Evolutionary conservation across 2,888 invertebrate genomes (phyloP), one percentile per base, ranked within the genome.

Genomic region (Meiosimyza platycephala): DNA sequence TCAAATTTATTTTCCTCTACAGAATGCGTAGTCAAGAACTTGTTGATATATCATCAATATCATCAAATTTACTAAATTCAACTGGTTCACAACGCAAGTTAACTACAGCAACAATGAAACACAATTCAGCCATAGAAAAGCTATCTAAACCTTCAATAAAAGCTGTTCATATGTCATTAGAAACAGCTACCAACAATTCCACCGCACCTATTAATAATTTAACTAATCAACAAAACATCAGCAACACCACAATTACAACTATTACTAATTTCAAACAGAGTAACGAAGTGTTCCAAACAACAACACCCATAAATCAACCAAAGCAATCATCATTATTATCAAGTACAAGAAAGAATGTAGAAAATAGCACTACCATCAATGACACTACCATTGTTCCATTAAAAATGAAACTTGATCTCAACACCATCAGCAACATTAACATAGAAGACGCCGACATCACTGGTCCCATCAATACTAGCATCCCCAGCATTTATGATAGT

Each of bases 21-120:
- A 85, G 85, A 40, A 63, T 80, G 66, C 82, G 86, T 12, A 84
- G 80, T 65, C 74, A 82, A n/a, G 85, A 85, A 15, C 51, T 75
- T n/a, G 28, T 70, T 40, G 78, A 78, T 60, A 47, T 7, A 7
- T 18, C 28, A n/a, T n/a, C 7, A 15, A 59, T 15, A n/a, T n/a
- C 7, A 15, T 50, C 18, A 15, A 68, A 59, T 57, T 22, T 28
- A 9, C 47, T 70, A 15, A 70, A 52, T 33, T 12, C 40, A 13
- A 22, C 18, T 7, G 16, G 63, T 48, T 18, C 64, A 64, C 63
- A 47, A 63, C 55, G 67, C 50, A 72, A 68, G 18, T 48, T 62
- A 51, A 65, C 12, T 18, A 40, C 22, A n/a, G 15, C 54, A 55
- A n/a, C 50, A 11, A 65, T 33, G 6, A 62, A 63, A 15, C 28